These are phyloP conservation scores for Tupaia chinensis DNA, from an alignment of 2,113 vertebrate species.

Conservation along the genomic window DNA sequence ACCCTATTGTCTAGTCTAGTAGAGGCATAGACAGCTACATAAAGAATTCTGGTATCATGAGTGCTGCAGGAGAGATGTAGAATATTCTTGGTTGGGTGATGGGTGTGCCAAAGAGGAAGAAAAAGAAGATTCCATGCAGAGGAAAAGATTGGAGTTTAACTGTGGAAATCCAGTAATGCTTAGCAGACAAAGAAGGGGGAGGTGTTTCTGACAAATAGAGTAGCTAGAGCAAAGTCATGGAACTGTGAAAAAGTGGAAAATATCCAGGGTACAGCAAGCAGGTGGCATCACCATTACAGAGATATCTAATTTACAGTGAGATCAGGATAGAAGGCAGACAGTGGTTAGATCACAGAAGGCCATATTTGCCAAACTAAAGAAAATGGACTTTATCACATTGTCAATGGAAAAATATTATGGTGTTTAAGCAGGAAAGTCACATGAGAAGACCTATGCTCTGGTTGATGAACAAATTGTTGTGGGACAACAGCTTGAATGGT, in stretches of 20 bases:
- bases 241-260: neutral
- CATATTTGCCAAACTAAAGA: neutral
- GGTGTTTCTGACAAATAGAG: neutral
- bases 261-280: neutral
- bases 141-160: neutral
- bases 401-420: neutral
- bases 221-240: neutral
- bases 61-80: neutral
- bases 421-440: neutral
- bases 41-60: neutral
- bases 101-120: neutral
- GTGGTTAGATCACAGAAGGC: neutral
- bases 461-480: neutral
- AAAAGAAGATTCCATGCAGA: neutral
- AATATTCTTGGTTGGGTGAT: neutral
- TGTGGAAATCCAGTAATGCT: neutral
- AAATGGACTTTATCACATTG: neutral
- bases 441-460: neutral
- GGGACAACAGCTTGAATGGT: neutral
- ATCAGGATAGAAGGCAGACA: neutral
- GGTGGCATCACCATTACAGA: neutral
- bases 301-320: neutral
- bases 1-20: neutral
- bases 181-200: neutral
- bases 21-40: neutral